Conservation (phyloP, 2,888 invertebrate species). For the Escarpia spicata region DNA sequence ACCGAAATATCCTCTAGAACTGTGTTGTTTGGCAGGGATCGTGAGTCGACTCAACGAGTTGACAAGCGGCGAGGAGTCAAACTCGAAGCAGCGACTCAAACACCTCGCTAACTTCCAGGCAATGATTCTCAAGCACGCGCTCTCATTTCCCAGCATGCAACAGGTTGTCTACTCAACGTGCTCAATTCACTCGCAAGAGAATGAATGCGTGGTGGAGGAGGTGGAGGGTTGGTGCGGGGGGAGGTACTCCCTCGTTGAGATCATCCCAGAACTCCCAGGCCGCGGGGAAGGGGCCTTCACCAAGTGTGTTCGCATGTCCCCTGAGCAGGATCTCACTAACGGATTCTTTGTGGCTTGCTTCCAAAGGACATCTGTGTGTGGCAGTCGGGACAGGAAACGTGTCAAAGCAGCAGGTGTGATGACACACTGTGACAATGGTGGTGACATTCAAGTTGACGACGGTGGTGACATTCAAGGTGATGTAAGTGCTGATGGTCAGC, state of each 20-base stretch:
- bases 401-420: neutral
- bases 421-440: neutral
- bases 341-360: conserved; percentile 89
- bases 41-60: conserved; percentile 73
- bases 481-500: neutral
- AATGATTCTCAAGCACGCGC: conserved; percentile 83
- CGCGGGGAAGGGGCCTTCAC: conserved; percentile 44
- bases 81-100: conserved; percentile 57
- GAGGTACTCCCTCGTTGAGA: conserved; percentile 61
- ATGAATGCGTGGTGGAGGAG: conserved; percentile 87
- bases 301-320: conserved; percentile 80
- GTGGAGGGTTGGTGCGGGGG: conserved; percentile 69
- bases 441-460: neutral
- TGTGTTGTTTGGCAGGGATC: conserved; percentile 55
- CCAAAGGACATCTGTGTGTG: conserved; percentile 27
- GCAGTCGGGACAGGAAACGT: neutral
- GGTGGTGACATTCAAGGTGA: neutral
- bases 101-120: conserved; percentile 48
- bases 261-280: conserved; percentile 52
- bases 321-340: conserved; percentile 82
- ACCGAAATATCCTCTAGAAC: neutral
- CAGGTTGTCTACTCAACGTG: conserved; percentile 96
- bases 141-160: conserved; percentile 85
- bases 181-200: conserved; percentile 83
- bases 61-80: conserved; percentile 58